Evolutionary conservation across 2,888 invertebrate genomes (phyloP), one percentile per base, ranked within the genome.

Genomic region (Microplitis manilae): DNA sequence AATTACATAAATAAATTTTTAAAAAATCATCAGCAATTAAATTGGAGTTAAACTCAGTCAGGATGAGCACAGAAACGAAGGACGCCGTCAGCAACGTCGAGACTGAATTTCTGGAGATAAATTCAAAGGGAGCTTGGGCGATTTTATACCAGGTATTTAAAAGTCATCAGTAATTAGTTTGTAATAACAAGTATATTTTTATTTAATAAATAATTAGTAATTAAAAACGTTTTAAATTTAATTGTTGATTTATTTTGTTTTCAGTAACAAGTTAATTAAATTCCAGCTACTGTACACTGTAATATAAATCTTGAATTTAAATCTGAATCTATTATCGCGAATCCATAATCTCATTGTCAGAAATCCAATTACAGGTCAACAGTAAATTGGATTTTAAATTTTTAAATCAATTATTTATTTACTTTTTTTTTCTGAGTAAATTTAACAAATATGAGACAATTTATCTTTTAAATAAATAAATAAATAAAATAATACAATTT

Each of bases 101-200:
- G 91, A 92, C 93, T 73, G 95, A 96, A 91, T 95, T 94, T 91
- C 91, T 92, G 85, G 93, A 94, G 87, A 93, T 96, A 85, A 93
- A 93, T 86, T 92, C 92, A 83, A 93, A 92, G 86, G 93, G 93
- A 88, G 94, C 93, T 82, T 96, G 96, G 96, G 91, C 92, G 80
- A 90, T 92, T 82, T 90, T 94, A 81, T 96, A 93, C 90, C 94
- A 94, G 94, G 96, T 96, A 91, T 30, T 30, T 50, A 80, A 65
- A 68, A 80, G 75, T 73, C 0, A 59, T 20, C 1, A 2, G 30
- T 30, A 7, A 39, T 17, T 2, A 65, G 50, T 50, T 64, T 39
- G 67, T 30, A 30, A 30, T 30, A 30, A 30, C 30, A 30, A 30
- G 2, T 30, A 30, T 30, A 30, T 4, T 30, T 30, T 30, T 4